phyloP scores from a whole-genome alignment of 2,797 vertebrate species.

The Melanotaenia maccullochi region DNA sequence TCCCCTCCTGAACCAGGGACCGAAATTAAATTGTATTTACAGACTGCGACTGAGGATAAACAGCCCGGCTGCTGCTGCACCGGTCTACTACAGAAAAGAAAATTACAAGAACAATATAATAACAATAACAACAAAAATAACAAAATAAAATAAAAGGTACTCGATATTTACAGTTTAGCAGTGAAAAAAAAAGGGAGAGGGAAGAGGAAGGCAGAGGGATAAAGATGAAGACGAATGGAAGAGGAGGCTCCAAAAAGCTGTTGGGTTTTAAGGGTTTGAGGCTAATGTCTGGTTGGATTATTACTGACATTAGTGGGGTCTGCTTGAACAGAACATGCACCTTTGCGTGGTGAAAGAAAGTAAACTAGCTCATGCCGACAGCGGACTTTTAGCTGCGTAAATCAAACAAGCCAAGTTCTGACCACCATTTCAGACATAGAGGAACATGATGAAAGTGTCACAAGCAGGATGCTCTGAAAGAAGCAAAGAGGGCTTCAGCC shows the following conservation, averaged over 20 bases:
- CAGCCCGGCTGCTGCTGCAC: constrained; percentile 75
- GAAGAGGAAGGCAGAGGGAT: constrained; percentile 54
- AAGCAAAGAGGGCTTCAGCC: constrained; percentile 22
- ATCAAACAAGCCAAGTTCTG: constrained; percentile 34
- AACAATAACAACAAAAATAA: constrained; percentile 82
- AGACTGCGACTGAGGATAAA: constrained; percentile 81
- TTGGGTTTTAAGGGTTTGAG: constrained; percentile 57
- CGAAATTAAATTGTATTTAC: constrained; percentile 85
- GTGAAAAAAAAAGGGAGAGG: constrained; percentile 64
- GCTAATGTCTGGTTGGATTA: constrained; percentile 65
- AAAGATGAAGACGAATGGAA: constrained; percentile 50
- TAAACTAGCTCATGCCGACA: constrained; percentile 29
- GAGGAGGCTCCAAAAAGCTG: constrained; percentile 72
- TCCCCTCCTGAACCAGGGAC: constrained; percentile 74
- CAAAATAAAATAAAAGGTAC: constrained; percentile 84
- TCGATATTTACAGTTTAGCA: constrained; percentile 89
- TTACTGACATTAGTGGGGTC: constrained; percentile 53
- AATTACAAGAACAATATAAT: constrained; percentile 84
- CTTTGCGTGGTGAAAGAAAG: constrained; percentile 35
- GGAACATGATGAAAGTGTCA: constrained; percentile 53
- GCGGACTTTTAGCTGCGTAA: constrained; percentile 21
- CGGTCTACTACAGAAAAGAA: constrained; percentile 80
- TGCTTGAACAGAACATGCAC: constrained; percentile 63
- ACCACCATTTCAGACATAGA: constrained; percentile 10
- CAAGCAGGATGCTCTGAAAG: constrained; percentile 46